Percentiles rank a stretch among this genome's conserved stretches.
Conservation (phyloP, 2,888 invertebrate genomes). For the Apantesis nais region DNA sequence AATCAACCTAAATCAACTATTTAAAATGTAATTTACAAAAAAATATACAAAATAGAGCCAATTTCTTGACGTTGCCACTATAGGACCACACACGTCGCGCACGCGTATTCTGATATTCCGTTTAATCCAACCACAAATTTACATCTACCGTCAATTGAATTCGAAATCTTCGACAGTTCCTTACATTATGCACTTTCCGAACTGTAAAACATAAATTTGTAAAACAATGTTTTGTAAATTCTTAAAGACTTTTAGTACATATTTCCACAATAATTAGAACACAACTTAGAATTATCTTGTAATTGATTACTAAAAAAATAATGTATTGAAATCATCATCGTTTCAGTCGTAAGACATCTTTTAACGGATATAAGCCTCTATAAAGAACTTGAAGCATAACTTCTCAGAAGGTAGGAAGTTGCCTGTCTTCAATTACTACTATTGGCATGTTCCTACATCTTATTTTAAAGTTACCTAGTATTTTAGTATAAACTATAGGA, state of each 20-base stretch:
- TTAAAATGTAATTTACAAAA: slow-evolving; percentile 1
- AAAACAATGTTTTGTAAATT: neutral
- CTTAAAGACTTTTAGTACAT: neutral
- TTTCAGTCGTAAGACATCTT: neutral
- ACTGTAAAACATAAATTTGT: slow-evolving; percentile 38
- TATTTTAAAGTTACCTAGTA: neutral
- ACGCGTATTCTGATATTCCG: slow-evolving; percentile 55
- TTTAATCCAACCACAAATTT: slow-evolving; percentile 51
- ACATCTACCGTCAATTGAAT: slow-evolving; percentile 24
- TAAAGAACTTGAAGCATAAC: too few species aligned
- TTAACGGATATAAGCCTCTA: neutral
- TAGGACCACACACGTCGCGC: slow-evolving; percentile 61
- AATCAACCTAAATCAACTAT: slow-evolving; percentile 8
- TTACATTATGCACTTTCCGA: slow-evolving; percentile 27
- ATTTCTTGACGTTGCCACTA: slow-evolving; percentile 33
- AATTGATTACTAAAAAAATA: neutral
- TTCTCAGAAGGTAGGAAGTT: too few species aligned
- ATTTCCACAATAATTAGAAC: neutral
- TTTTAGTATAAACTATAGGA: neutral
- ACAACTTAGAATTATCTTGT: neutral
- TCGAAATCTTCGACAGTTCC: neutral
- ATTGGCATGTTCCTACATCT: too few species aligned
- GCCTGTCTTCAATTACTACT: too few species aligned
- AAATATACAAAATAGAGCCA: slow-evolving; percentile 45
- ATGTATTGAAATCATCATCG: too few species aligned